phyloP scores from a whole-genome alignment of 2,888 invertebrate species.

The Hemithea aestivaria region DNA sequence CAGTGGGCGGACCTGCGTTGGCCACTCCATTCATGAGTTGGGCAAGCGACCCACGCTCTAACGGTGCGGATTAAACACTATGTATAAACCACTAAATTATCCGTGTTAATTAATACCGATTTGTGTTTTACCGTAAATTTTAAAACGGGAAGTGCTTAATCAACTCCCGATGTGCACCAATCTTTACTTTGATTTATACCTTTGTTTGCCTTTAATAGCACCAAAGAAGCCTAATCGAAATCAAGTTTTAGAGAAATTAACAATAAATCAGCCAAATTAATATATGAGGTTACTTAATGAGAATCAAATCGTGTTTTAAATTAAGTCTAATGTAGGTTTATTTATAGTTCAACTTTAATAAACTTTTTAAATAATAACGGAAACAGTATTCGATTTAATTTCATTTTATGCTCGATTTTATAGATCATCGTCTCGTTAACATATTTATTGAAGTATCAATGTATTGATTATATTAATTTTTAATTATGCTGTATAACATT shows the following conservation, averaged over 20 bases:
- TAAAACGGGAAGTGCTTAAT: conserved; percentile 49
- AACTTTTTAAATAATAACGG: too few relatives aligned
- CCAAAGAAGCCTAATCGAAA: conserved; percentile 12
- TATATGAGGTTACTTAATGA: conserved; percentile 2
- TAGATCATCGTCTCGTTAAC: too few relatives aligned
- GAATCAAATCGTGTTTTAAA: too few relatives aligned
- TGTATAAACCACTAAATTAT: conserved; percentile 51
- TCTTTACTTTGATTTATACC: conserved; percentile 17
- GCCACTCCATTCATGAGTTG: conserved; percentile 73
- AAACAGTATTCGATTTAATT: not conserved
- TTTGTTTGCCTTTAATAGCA: conserved; percentile 15
- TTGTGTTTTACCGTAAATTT: conserved; percentile 53
- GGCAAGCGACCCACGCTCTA: conserved; percentile 68
- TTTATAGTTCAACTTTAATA: too few relatives aligned
- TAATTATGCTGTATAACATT: too few relatives aligned
- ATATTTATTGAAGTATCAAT: too few relatives aligned
- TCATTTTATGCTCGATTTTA: too few relatives aligned
- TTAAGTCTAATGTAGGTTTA: too few relatives aligned
- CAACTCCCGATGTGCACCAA: conserved; percentile 32
- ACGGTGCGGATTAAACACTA: conserved; percentile 51
- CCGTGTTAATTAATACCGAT: conserved; percentile 63
- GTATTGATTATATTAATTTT: too few relatives aligned
- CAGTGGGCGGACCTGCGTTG: conserved; percentile 60
- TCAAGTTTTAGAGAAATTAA: conserved; percentile 7
- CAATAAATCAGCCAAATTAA: conserved; percentile 7